Base-by-base conservation (phyloP, 2,888 invertebrate species). In the Lamellibrachia columna region DNA sequence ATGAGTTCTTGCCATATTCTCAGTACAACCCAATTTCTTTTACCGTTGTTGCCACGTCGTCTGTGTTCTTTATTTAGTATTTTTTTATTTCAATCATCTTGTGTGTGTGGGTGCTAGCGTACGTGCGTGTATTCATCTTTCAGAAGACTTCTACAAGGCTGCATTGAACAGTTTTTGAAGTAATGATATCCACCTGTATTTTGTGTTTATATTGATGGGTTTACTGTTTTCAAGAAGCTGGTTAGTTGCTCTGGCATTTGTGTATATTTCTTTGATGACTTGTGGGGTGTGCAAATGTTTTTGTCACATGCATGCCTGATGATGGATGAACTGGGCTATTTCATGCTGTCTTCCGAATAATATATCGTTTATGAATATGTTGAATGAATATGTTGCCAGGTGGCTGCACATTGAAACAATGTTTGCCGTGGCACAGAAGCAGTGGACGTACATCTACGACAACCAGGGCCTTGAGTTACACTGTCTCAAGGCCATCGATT, bases 371-470 rank as follows among this genome's bases (percentile, higher is more conserved):
- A n/a, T 75, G 4, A 40, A 22, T 22, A 15, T 75, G 75, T 75
- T 40, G 40, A 40, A 40, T 40, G 40, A 40, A 40, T 40, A 40
- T 40, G 7, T 15, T 93, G 53, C 4, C 92, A 96, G 96, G 94
- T 96, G 96, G 96, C 95, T 97, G 7, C 99, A 99, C 96, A 97
- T 98, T 91, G 99, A 99, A 97, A 99, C 98, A 8, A 98, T 99
- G 98, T 98, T 98, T 97, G 99, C 99, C 0, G 98, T 98, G 6
- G 99, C 99, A 0, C 99, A 99, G 96, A 99, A 99, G 95, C 98
- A 98, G 94, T 99, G 99, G 98, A 98, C 99, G 0, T 98, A 99
- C 95, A 98, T 99, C 94, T 99, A 99, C 96, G 99, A 99, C 96
- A 98, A 98, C 95, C 98, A 98, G 95, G 99, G 99, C n/a, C 98